Evolutionary conservation across 2,113 vertebrate species (phyloP).

Genomic region (Esox niger): DNA sequence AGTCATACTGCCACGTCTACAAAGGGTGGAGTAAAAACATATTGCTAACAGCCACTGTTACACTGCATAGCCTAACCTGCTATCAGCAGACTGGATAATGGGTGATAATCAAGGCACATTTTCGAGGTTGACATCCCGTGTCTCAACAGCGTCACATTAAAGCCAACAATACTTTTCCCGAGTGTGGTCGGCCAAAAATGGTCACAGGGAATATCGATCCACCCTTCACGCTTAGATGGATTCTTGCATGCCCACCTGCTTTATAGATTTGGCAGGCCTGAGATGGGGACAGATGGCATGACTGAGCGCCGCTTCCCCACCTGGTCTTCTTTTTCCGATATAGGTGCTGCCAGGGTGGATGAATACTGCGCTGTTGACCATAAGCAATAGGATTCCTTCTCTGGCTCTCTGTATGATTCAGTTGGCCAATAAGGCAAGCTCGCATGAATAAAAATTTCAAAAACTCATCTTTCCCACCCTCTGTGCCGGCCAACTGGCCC

Average conservation of each 20-base stretch:
- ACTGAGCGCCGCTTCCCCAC: constrained; percentile 54
- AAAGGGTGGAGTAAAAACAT: not conserved
- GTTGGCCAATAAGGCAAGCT: constrained; percentile 30
- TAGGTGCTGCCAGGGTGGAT: constrained; percentile 37
- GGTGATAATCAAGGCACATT: constrained; percentile 58
- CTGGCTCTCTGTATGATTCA: not conserved
- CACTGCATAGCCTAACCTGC: not conserved
- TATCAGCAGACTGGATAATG: constrained; percentile 22
- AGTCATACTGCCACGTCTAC: not conserved
- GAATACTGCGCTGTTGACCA: constrained; percentile 42
- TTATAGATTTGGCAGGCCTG: constrained; percentile 57
- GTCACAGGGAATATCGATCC: constrained; percentile 34
- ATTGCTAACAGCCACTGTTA: no score
- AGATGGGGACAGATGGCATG: constrained; percentile 62
- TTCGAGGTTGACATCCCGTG: constrained; percentile 37
- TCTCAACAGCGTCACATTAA: constrained; percentile 31
- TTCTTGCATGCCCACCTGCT: constrained; percentile 30
- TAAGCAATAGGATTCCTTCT: constrained; percentile 31
- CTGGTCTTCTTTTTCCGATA: constrained; percentile 58
- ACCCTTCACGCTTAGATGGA: constrained; percentile 64
- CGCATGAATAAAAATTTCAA: constrained; percentile 1
- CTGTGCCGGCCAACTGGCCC: constrained; percentile 29
- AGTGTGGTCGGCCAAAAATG: constrained; percentile 31
- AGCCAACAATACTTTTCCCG: constrained; percentile 5
- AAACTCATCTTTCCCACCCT: not conserved